Conservation (phyloP, 2,113 vertebrate genomes). For the Puntigrus tetrazona region DNA sequence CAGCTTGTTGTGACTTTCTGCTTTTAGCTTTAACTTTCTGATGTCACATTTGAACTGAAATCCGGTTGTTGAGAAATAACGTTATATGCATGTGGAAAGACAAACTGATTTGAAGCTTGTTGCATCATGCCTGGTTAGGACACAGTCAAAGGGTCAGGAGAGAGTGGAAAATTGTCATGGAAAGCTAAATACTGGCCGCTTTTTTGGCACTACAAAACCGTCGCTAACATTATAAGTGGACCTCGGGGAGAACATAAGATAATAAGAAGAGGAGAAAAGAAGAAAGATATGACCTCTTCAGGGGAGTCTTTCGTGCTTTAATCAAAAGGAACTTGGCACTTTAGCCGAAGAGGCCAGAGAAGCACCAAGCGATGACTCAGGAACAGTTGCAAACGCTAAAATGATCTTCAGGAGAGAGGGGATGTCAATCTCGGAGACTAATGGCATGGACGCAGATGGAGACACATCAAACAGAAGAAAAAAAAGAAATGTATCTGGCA, state of each 20-base stretch:
- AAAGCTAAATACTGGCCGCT: constrained; percentile 7
- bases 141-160: neutral
- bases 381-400: neutral
- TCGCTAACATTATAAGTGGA: neutral
- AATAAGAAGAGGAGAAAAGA: constrained; percentile 1
- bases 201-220: neutral
- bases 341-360: constrained; percentile 44
- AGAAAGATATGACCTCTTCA: constrained; percentile 7
- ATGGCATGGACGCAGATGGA: neutral
- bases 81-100: neutral
- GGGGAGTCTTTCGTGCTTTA: constrained; percentile 48
- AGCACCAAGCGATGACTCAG: neutral
- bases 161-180: constrained; percentile 24
- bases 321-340: constrained; percentile 44
- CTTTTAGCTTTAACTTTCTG: neutral
- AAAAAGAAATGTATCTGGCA: neutral
- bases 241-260: neutral
- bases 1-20: too few relatives aligned
- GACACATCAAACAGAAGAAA: neutral
- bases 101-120: constrained; percentile 8
- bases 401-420: neutral
- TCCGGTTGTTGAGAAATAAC: neutral
- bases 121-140: neutral
- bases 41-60: neutral
- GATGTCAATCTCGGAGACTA: neutral